Percentiles rank a stretch among this genome's conserved stretches.
These are phyloP conservation scores for Hemicrepidius hirtus DNA, from an alignment of 2,888 invertebrate genomes.

Conservation along the genomic window DNA sequence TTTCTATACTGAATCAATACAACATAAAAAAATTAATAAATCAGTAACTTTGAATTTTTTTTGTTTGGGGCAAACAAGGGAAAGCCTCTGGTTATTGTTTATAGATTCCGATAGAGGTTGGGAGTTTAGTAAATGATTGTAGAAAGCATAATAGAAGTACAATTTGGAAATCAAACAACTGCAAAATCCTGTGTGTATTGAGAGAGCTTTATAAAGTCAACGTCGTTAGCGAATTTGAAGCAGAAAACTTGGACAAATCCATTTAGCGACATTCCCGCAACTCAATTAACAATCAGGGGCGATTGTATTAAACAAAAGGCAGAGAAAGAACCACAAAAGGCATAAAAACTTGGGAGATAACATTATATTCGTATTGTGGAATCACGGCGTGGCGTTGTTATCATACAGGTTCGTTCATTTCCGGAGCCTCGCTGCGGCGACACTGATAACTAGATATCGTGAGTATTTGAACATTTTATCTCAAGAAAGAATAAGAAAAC, in stretches of 20 bases:
- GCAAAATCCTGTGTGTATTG: constrained; percentile 36
- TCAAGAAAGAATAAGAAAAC: constrained; percentile 73
- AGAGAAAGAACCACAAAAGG: constrained; percentile 69
- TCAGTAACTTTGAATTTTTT: too few species aligned
- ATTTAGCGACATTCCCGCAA: constrained; percentile 68
- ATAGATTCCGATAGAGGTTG: neutral
- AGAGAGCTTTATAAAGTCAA: constrained; percentile 46
- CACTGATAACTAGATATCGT: constrained; percentile 73
- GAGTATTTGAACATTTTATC: constrained; percentile 72
- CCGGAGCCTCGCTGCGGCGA: constrained; percentile 70
- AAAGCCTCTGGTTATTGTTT: too few species aligned
- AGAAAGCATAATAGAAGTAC: constrained; percentile 3
- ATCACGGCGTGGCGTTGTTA: constrained; percentile 67
- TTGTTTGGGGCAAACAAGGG: too few species aligned
- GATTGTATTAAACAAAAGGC: constrained; percentile 69
- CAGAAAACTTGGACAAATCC: constrained; percentile 65
- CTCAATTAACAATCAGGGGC: constrained; percentile 70
- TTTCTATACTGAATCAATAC: too few species aligned
- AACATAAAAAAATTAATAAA: too few species aligned
- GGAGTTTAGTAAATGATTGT: neutral
- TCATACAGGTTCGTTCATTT: constrained; percentile 73
- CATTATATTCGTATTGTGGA: constrained; percentile 69
- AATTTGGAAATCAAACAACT: constrained; percentile 22
- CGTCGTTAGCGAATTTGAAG: constrained; percentile 51
- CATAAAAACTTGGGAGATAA: constrained; percentile 69